A percentile compares a stretch with the other conserved stretches of the same genome.
Evolutionary conservation across 2,113 vertebrate species (phyloP).

Genomic region (Prietella phreatophila): DNA sequence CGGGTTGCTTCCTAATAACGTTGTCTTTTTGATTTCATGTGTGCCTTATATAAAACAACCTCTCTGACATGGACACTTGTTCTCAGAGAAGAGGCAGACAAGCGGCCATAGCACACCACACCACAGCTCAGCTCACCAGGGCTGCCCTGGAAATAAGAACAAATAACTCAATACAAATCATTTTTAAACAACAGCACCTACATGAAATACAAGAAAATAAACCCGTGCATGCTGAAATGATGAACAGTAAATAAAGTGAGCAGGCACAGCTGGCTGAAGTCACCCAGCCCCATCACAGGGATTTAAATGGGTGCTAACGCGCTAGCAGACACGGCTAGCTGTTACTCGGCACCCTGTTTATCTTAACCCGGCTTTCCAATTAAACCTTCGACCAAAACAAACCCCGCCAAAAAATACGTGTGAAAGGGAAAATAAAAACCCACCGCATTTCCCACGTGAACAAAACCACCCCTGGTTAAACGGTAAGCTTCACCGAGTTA

Average conservation of each 20-base stretch:
- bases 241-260: not conserved
- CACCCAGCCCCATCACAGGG: not conserved
- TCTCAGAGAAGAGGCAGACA: not conserved
- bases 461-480: no score
- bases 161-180: not conserved
- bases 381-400: not conserved
- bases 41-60: not conserved
- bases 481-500: not conserved
- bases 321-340: slow-evolving; percentile 3
- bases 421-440: no score
- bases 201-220: not conserved
- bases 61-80: slow-evolving; percentile 9
- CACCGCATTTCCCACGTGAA: no score
- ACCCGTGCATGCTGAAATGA: not conserved
- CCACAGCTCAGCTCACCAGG: not conserved
- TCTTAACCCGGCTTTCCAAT: not conserved
- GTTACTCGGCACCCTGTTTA: not conserved
- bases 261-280: not conserved
- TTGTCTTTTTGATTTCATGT: not conserved
- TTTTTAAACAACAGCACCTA: not conserved
- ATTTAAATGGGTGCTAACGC: not conserved
- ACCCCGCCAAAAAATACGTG: no score
- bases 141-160: not conserved
- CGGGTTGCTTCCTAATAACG: slow-evolving; percentile 15
- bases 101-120: not conserved